These are phyloP conservation scores for Oxyura jamaicensis DNA, from an alignment of 2,113 vertebrate species.

Conservation along the genomic window DNA sequence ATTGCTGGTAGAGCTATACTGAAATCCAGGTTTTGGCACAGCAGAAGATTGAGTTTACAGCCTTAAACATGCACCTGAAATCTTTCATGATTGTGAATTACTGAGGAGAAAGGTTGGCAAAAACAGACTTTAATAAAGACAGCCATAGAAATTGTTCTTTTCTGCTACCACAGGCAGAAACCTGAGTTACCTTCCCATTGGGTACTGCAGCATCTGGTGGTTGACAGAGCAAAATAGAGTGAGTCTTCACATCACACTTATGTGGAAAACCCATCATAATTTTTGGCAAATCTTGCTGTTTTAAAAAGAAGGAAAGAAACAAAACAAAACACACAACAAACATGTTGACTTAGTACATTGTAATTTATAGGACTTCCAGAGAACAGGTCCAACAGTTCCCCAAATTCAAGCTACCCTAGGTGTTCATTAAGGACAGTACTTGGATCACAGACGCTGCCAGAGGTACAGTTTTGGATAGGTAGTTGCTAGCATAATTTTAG, in stretches of 20 bases:
- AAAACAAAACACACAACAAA: background rate
- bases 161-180: background rate
- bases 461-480: background rate
- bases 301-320: background rate
- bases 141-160: background rate
- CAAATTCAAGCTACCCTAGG: background rate
- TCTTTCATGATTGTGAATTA: background rate
- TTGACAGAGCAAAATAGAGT: background rate
- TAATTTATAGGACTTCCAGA: background rate
- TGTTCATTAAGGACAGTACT: accelerated
- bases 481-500: background rate
- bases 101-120: background rate
- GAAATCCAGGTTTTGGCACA: background rate
- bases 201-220: background rate
- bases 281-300: background rate
- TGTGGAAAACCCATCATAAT: background rate
- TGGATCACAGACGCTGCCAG: background rate
- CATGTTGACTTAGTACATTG: background rate
- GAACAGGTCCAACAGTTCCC: background rate
- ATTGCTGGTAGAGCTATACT: background rate
- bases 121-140: background rate
- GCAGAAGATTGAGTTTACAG: background rate
- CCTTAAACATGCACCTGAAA: background rate
- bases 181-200: background rate
- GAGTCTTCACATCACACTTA: background rate